phyloP scores from a whole-genome alignment of 2,113 vertebrate species.

The Ranitomeya variabilis region DNA sequence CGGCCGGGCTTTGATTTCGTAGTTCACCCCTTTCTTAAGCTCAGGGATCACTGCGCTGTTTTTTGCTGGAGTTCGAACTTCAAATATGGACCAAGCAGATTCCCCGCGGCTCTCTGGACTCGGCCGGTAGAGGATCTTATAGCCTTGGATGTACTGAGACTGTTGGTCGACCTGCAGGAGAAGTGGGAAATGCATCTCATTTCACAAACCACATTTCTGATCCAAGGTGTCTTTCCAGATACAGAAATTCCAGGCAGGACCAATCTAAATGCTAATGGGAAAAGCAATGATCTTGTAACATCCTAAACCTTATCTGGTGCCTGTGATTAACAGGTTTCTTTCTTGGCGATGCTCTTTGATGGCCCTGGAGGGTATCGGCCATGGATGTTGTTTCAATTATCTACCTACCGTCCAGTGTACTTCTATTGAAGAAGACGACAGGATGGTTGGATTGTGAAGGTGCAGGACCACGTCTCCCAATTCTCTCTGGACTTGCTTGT shows the following conservation, averaged over 20 bases:
- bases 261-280: constrained; percentile 47
- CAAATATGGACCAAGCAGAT: constrained; percentile 90
- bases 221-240: background rate
- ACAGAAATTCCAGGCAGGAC: background rate
- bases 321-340: constrained; percentile 11
- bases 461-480: constrained; percentile 91
- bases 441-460: constrained; percentile 95
- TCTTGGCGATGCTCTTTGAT: background rate
- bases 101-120: constrained; percentile 75
- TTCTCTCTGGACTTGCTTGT: constrained; percentile 95
- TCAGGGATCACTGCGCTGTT: constrained; percentile 86
- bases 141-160: constrained; percentile 96
- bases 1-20: constrained; percentile 94
- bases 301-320: constrained; percentile 5
- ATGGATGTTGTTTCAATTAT: background rate
- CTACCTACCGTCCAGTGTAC: constrained; percentile 97
- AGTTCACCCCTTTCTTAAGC: constrained; percentile 91
- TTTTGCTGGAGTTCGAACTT: constrained; percentile 90
- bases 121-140: constrained; percentile 92
- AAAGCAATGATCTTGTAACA: constrained; percentile 2
- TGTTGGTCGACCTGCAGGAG: constrained; percentile 90
- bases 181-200: constrained; percentile 21
- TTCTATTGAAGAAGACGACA: constrained; percentile 94
- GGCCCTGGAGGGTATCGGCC: background rate
- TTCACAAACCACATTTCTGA: background rate